Evolutionary conservation across 1,140 invertebrate genomes (phyloP), one percentile per base, ranked within the genome.

Genomic region (Penaeus indicus): DNA sequence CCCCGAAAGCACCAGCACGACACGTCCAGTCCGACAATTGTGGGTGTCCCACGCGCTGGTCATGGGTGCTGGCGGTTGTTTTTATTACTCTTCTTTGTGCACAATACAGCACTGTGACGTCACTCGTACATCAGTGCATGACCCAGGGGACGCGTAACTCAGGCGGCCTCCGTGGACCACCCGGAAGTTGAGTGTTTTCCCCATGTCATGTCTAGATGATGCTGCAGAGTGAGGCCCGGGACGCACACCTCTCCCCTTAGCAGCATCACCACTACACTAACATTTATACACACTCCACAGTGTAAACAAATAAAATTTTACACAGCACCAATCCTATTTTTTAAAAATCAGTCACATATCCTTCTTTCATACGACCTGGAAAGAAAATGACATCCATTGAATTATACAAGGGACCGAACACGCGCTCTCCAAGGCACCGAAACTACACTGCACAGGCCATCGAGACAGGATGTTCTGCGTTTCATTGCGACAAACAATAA

Each of bases 1-100:
- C 90, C 90, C 86, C 90, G 83, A 84, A 90, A 89, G 67, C 90
- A 90, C 90, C 90, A 90, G 82, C 90, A 90, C 77, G 90, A 83
- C 79, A 86, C 90, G 90, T 90, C 90, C 90, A 90, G 84, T 64
- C 83, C 89, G 84, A 86, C 89, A 64, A 80, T 47, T 82, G 63
- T 69, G 64, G 38, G 75, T 61, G 72, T 75, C 18, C 60, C 27
- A 61, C 85, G 61, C 25, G 38, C 77, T 64, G 85, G 75, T 86
- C 85, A 86, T 86, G 85, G 77, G 85, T 78, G 85, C 75, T 64
- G 85, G 77, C n/a, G 38, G 42, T 18, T 62, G 38, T 54, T 54
- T 16, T 54, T 54, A 13, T 54, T 54, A 54, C 54, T 54, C 54
- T 54, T 16, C 54, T 54, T 16, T 54, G 54, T 54, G 54, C 54